Evolutionary conservation across 2,797 vertebrate species (phyloP).

Genomic region (Chelonia mydas): DNA sequence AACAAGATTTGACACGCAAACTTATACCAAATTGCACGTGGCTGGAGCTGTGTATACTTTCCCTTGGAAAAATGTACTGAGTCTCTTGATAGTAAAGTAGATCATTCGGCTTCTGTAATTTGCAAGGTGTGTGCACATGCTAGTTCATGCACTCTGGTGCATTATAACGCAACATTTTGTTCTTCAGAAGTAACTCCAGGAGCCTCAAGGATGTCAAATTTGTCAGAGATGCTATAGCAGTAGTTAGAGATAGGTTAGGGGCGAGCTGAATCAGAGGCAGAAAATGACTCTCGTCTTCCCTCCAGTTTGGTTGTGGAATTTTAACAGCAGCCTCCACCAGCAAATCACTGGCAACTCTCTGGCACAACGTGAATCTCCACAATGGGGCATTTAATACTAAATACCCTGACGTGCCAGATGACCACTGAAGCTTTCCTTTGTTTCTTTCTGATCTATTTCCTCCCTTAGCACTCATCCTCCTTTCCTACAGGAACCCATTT

Average conservation of each 20-base stretch:
- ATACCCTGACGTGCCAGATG: background rate
- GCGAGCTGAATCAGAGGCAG: background rate
- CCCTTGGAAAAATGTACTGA: constrained; percentile 17
- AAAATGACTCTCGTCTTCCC: background rate
- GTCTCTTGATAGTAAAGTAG: background rate
- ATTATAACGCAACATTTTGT: background rate
- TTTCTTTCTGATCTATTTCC: background rate
- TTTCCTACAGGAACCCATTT: background rate
- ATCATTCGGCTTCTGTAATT: background rate
- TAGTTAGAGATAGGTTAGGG: background rate
- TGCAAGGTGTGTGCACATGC: background rate
- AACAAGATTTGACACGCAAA: constrained; percentile 47
- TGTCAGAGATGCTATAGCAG: background rate
- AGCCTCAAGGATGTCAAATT: background rate
- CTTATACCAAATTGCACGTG: constrained; percentile 33
- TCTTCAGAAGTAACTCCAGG: background rate
- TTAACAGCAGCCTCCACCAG: background rate
- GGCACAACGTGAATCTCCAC: background rate
- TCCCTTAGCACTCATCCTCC: background rate
- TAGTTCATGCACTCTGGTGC: background rate
- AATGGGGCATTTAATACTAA: background rate
- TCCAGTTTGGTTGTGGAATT: background rate
- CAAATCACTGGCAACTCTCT: background rate
- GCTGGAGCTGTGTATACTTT: constrained; percentile 41
- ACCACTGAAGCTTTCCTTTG: background rate